Evolutionary conservation across 2,888 invertebrate species (phyloP).

Genomic region (Himalopsyche tibetana): DNA sequence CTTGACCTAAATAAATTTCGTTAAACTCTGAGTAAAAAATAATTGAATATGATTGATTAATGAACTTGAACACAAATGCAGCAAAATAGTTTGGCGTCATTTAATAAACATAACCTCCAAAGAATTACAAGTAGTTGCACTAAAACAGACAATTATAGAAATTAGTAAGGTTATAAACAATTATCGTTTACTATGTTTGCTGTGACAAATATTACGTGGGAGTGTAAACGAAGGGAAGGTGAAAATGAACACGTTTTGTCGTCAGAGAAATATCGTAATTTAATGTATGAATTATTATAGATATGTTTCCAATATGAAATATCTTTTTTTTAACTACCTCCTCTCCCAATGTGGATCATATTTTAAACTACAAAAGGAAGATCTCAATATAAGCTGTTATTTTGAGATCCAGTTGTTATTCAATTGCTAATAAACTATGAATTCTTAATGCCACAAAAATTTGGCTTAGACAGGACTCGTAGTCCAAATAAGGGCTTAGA

Average conservation of each 20-base stretch:
- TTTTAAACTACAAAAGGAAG: no score
- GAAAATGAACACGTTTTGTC: conserved; percentile 23
- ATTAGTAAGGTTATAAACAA: not conserved
- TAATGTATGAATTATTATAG: no score
- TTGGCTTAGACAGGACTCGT: no score
- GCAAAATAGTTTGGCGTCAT: conserved; percentile 29
- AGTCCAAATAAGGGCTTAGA: no score
- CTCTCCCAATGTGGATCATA: no score
- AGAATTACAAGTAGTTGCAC: not conserved
- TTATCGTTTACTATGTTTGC: not conserved
- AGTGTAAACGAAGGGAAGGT: conserved; percentile 1
- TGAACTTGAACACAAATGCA: conserved; percentile 50
- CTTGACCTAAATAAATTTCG: conserved; percentile 54
- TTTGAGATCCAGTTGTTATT: no score
- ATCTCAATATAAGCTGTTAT: no score
- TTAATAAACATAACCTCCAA: conserved; percentile 50
- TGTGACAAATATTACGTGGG: not conserved
- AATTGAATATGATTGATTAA: conserved; percentile 49
- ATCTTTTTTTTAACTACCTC: no score
- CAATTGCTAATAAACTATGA: no score
- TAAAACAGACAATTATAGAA: conserved; percentile 36
- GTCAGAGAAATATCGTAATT: not conserved
- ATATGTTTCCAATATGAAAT: no score
- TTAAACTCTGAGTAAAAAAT: conserved; percentile 36
- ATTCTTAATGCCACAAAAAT: no score